Evolutionary conservation across 2,888 invertebrate genomes (phyloP), one percentile per base, ranked within the genome.

Genomic region (Synergus itoensis): DNA sequence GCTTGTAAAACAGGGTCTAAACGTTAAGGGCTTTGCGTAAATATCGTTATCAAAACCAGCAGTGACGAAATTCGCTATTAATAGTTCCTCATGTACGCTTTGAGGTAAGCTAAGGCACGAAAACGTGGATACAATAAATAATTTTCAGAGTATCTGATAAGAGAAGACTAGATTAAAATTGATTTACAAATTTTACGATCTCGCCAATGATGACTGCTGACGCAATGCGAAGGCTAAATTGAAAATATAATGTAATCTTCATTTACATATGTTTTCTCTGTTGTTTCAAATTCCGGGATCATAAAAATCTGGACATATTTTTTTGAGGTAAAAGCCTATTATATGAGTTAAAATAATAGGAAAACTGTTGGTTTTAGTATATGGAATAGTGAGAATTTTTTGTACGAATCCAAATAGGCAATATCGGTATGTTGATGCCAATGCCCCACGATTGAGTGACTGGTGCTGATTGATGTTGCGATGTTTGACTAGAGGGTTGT

Each of bases 401-500:
- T 76, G 80, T 65, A 64, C 77, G 84, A 87, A 89, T 89, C 89
- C 89, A 89, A 90, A 90, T 86, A 88, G 88, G 87, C 90, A 90
- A 90, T 90, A 90, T 90, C 90, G 89, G 90, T 86, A 89, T 89
- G 89, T 90, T 89, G 89, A 88, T 89, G 89, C 76, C 62, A 62
- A 90, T 90, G 90, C 86, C 81, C 88, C 86, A 88, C 87, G 89
- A 86, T 89, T 87, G 89, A 90, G 91, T 91, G 91, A 91, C 91
- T 90, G 90, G 92, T 91, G 90, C 92, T 92, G 92, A 92, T 92
- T 92, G 92, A 92, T 91, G 92, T 90, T 89, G 90, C 88, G 89
- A 89, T 92, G 92, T 92, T 92, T 92, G 90, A 90, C 89, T 90
- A 92, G 92, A 92, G 92, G 92, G 92, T 92, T 90, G 91, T 90